These are phyloP conservation scores for Psittacula derbiana DNA, from an alignment of 2,797 vertebrate species.

Conservation along the genomic window DNA sequence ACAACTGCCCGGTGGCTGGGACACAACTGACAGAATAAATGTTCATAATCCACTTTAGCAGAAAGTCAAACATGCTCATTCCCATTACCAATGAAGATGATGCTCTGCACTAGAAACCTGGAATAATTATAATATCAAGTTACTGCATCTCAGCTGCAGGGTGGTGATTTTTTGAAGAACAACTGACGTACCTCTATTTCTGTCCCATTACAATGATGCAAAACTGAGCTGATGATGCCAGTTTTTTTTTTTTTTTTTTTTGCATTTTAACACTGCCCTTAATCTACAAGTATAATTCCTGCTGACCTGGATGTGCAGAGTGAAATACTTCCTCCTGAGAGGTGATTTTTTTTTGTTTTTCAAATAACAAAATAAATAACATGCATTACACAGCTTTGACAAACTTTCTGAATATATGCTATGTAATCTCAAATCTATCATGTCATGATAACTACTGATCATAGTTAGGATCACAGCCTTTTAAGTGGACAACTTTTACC, in stretches of 20 bases:
- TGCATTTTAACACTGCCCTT: neutral
- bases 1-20: neutral
- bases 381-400: neutral
- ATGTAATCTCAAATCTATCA: neutral
- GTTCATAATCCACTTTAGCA: neutral
- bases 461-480: neutral
- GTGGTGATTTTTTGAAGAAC: neutral
- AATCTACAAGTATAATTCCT: neutral
- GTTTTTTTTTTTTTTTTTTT: neutral
- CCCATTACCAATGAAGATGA: neutral
- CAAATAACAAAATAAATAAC: neutral
- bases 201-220: neutral
- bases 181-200: neutral
- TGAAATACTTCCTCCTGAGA: neutral
- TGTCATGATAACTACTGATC: neutral
- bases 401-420: neutral
- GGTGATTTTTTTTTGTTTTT: neutral
- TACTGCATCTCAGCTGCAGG: neutral
- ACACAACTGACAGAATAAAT: neutral
- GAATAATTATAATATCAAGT: neutral
- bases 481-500: neutral
- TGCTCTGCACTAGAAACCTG: neutral
- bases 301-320: neutral
- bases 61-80: neutral
- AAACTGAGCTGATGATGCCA: neutral